phyloP scores from a whole-genome alignment of 2,113 vertebrate species.

The Mesitornis unicolor region DNA sequence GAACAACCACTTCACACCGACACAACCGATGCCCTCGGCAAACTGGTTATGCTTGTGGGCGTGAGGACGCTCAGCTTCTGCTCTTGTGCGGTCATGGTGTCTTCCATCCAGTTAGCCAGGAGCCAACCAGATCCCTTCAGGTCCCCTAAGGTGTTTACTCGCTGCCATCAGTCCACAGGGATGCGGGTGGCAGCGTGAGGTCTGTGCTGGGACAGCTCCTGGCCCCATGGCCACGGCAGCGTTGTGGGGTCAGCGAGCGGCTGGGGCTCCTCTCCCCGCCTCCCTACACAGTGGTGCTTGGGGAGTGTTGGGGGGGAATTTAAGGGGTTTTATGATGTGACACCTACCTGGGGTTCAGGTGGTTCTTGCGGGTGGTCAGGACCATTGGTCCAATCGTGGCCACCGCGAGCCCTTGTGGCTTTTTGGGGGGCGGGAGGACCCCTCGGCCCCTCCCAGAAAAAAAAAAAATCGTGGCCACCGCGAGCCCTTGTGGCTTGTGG shows the following conservation, averaged over 20 bases:
- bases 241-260: not conserved
- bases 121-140: not conserved
- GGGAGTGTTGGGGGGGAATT: not conserved
- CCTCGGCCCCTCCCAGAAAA: no score
- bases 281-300: no score
- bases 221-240: not conserved
- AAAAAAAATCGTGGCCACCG: no score
- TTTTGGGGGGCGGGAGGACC: no score
- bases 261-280: not conserved
- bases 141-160: not conserved
- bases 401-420: rapidly evolving
- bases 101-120: not conserved
- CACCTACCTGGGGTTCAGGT: rapidly evolving
- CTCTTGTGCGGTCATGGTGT: not conserved
- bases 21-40: rapidly evolving
- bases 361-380: rapidly evolving
- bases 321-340: rapidly evolving
- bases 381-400: not conserved
- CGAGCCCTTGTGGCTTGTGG: no score
- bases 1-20: not conserved
- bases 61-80: not conserved
- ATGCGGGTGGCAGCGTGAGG: not conserved
- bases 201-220: not conserved
- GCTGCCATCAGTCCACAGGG: not conserved
- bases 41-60: rapidly evolving